These are phyloP conservation scores for Schrankia costaestrigalis DNA, from an alignment of 2,888 invertebrate genomes.

Conservation along the genomic window DNA sequence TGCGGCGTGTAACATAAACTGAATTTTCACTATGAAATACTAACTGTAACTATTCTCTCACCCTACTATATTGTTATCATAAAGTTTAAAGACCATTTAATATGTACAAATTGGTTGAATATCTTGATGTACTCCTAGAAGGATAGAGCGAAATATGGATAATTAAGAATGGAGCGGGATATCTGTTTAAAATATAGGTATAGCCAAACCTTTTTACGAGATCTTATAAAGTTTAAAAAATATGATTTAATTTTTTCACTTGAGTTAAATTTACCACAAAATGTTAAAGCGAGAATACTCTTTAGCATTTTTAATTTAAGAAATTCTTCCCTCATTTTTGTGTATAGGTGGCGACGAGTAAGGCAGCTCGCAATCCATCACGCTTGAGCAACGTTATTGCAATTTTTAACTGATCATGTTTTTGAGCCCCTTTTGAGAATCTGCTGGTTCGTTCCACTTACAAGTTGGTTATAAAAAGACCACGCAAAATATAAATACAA, in stretches of 20 bases:
- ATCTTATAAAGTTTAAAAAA: too few species aligned
- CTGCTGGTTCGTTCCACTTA: conserved; percentile 8
- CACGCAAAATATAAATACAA: conserved; percentile 18
- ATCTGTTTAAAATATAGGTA: too few species aligned
- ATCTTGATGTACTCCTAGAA: too few species aligned
- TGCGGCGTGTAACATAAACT: conserved; percentile 29
- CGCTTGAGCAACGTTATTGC: conserved; percentile 3
- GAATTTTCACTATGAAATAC: conserved; percentile 36
- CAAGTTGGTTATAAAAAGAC: conserved; percentile 7
- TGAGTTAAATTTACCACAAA: not conserved
- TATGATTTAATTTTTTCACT: not conserved
- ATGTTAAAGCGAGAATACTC: not conserved
- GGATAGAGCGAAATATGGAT: too few species aligned
- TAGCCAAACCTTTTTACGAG: too few species aligned
- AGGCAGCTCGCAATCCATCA: conserved; percentile 4
- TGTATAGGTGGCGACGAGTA: not conserved
- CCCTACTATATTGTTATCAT: conserved; percentile 20
- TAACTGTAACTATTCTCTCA: conserved; percentile 39
- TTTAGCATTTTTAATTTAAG: too few species aligned
- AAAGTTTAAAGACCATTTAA: too few species aligned
- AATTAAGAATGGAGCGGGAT: too few species aligned
- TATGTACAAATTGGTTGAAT: too few species aligned
- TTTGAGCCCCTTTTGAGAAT: conserved; percentile 3
- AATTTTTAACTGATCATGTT: conserved; percentile 6
- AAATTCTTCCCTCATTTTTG: not conserved